Conservation (phyloP, 2,113 vertebrate species). For the Tautogolabrus adspersus region DNA sequence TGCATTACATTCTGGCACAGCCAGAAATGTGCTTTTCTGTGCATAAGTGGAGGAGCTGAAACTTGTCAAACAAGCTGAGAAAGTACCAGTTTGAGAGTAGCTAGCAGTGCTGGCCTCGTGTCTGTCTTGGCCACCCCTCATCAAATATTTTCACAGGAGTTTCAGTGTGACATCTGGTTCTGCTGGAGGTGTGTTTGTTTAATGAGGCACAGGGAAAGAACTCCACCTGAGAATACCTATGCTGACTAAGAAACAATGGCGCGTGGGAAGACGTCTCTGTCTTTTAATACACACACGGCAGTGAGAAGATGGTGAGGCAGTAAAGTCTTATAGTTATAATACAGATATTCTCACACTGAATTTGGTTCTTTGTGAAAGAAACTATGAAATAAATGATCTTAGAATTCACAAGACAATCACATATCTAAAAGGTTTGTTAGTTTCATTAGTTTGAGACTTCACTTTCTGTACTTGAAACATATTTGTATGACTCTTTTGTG, state of each 20-base stretch:
- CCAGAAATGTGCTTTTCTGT: neutral
- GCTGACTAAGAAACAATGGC: conserved; percentile 7
- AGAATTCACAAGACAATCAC: too few relatives aligned
- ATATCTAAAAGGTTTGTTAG: too few relatives aligned
- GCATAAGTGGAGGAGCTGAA: conserved; percentile 9
- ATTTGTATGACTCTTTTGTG: too few relatives aligned
- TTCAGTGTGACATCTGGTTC: conserved; percentile 43
- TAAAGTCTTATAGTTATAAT: neutral
- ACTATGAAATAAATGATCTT: neutral
- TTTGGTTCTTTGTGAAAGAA: neutral
- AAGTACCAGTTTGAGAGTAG: neutral
- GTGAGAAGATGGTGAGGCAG: neutral
- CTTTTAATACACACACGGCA: neutral
- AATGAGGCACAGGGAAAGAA: conserved; percentile 30
- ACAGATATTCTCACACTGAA: neutral
- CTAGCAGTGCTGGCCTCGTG: neutral
- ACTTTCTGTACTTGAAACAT: too few relatives aligned
- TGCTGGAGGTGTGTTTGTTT: conserved; percentile 46
- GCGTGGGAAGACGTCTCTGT: neutral
- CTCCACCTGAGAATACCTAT: conserved; percentile 13
- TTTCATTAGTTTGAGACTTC: too few relatives aligned
- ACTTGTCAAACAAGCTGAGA: conserved; percentile 43
- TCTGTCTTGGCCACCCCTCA: neutral
- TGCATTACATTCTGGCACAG: neutral
- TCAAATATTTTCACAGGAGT: conserved; percentile 8